Evolutionary conservation across 2,888 invertebrate genomes (phyloP), one percentile per base, ranked within the genome.

Genomic region (Melinopterus prodromus): DNA sequence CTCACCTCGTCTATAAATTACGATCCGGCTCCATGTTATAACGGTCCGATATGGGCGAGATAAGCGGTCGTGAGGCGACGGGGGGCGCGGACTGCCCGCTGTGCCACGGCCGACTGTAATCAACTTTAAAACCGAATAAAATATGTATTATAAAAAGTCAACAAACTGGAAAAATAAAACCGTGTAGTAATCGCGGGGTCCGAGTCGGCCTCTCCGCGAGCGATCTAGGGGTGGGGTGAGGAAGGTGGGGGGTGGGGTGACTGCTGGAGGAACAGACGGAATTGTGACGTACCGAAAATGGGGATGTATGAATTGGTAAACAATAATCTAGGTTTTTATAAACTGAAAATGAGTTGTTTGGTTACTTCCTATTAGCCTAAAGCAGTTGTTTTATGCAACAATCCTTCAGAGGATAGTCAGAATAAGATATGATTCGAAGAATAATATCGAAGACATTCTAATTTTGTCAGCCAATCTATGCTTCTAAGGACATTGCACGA

Each of bases 1-100:
- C 89, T 89, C 89, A 89, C 88, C 89, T 89, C 88, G 88, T 87
- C 89, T 89, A 90, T 90, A 90, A 90, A 90, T 90, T 89, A 90
- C 88, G 87, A 85, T 87, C 87, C 86, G 88, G 88, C 89, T 89
- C 88, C 89, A 89, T 89, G 89, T 88, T 88, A 89, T 89, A 89
- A 89, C 89, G 89, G 89, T 89, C 88, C 87, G 90, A 89, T 89
- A 89, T 88, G 89, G 89, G 88, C 89, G 87, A 89, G 89, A 89
- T 89, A 89, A 89, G 88, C 89, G 88, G 88, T 89, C 87, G 87
- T 87, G 88, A 86, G 87, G 85, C 89, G 84, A 87, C 89, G 88
- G 89, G 89, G 88, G 88, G 88, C 87, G 85, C 84, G 84, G 87
- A 87, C 87, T 87, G 87, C 87, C 89, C 88, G 87, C 88, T 87